Evolutionary conservation across 2,888 invertebrate species (phyloP).

Genomic region (Boloria euphrosyne): DNA sequence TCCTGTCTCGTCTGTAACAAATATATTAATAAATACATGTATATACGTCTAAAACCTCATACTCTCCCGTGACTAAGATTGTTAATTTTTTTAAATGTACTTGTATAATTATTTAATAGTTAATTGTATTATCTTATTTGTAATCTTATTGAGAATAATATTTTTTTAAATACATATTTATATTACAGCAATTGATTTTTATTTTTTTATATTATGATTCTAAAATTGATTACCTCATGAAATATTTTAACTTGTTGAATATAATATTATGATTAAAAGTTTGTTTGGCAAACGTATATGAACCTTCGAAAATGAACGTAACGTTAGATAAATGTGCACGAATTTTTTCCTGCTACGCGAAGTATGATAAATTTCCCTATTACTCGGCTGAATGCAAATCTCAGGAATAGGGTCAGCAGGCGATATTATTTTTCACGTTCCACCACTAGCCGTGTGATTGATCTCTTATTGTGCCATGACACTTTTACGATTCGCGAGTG

Average conservation of each 20-base stretch:
- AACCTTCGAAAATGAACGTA: constrained; percentile 15
- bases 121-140: no score
- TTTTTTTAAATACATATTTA: no score
- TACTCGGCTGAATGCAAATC: constrained; percentile 76
- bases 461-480: constrained; percentile 59
- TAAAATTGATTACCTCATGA: no score
- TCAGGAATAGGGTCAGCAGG: constrained; percentile 73
- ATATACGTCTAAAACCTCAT: no score
- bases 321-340: constrained; percentile 27
- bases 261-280: neutral
- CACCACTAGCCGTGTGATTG: constrained; percentile 73
- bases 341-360: constrained; percentile 64
- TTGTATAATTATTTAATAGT: no score
- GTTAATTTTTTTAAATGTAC: no score
- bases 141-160: no score
- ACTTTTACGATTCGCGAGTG: constrained; percentile 46
- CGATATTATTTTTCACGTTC: constrained; percentile 72
- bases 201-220: no score
- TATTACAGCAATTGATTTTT: no score
- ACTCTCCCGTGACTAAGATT: no score
- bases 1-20: no score
- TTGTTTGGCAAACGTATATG: neutral
- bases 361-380: constrained; percentile 73
- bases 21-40: no score
- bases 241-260: neutral